A percentile compares a stretch with the other conserved stretches of the same genome.
Conservation (phyloP, 2,797 vertebrate genomes). For the Rhabdomys pumilio region DNA sequence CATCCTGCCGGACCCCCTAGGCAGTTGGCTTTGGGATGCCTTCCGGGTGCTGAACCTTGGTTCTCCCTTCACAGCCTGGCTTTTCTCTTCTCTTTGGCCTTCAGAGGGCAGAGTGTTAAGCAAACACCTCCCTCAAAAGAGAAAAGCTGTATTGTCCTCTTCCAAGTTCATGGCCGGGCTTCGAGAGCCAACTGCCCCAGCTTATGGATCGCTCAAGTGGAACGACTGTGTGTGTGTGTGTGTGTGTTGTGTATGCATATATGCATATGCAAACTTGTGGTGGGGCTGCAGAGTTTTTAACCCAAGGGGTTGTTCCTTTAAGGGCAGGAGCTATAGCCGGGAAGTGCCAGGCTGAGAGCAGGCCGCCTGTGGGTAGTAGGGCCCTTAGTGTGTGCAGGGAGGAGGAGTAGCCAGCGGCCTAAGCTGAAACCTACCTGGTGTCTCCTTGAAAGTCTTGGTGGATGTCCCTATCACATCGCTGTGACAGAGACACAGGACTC, state of each 20-base stretch:
- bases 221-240: neutral
- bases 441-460: neutral
- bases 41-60: neutral
- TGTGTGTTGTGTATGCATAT: neutral
- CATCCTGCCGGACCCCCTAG: neutral
- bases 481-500: neutral
- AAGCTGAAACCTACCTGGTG: neutral
- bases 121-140: neutral
- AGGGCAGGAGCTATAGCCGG: too few species aligned
- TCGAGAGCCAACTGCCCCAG: neutral
- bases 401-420: neutral
- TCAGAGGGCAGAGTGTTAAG: neutral
- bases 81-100: neutral
- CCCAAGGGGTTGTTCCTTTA: neutral
- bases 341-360: too few species aligned
- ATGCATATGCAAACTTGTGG: neutral
- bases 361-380: neutral
- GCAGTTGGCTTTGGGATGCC: neutral
- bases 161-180: neutral
- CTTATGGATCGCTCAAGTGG: neutral
- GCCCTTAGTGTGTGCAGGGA: neutral
- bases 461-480: neutral
- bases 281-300: neutral
- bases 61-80: neutral
- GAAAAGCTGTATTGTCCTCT: neutral